Evolutionary conservation across 2,797 vertebrate species (phyloP).

Genomic region (Eremophila alpestris): DNA sequence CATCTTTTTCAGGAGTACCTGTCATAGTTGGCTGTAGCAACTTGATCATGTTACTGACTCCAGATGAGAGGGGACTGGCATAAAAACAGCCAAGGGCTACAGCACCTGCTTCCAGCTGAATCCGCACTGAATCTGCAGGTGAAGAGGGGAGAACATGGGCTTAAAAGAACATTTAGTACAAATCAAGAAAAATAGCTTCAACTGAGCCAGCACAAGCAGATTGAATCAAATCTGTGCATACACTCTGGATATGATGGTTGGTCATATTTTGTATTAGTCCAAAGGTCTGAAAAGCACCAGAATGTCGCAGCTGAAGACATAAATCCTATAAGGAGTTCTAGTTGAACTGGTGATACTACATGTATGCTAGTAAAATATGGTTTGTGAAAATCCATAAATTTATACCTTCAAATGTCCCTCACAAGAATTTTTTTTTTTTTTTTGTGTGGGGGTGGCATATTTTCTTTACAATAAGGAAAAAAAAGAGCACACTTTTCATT

Average conservation of each 20-base stretch:
- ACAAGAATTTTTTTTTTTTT: background rate
- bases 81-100: conserved; percentile 88
- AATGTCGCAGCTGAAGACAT: background rate
- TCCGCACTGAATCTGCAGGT: conserved; percentile 77
- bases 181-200: background rate
- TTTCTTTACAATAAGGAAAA: background rate
- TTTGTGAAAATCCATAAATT: background rate
- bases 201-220: background rate
- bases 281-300: background rate
- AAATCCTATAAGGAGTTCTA: background rate
- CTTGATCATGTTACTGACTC: conserved; percentile 86
- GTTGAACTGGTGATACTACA: background rate
- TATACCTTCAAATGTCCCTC: background rate
- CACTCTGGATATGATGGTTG: background rate
- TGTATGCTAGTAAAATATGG: background rate
- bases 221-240: background rate
- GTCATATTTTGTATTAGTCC: background rate
- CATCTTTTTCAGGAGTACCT: conserved; percentile 73
- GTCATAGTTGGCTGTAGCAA: conserved; percentile 87
- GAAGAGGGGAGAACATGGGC: background rate
- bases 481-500: background rate
- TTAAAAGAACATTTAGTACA: background rate
- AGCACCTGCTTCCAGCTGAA: conserved; percentile 88
- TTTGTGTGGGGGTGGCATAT: accelerated
- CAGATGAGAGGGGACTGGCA: conserved; percentile 83